Evolutionary conservation across 2,888 invertebrate species (phyloP).

Genomic region (Tortrix viridana): DNA sequence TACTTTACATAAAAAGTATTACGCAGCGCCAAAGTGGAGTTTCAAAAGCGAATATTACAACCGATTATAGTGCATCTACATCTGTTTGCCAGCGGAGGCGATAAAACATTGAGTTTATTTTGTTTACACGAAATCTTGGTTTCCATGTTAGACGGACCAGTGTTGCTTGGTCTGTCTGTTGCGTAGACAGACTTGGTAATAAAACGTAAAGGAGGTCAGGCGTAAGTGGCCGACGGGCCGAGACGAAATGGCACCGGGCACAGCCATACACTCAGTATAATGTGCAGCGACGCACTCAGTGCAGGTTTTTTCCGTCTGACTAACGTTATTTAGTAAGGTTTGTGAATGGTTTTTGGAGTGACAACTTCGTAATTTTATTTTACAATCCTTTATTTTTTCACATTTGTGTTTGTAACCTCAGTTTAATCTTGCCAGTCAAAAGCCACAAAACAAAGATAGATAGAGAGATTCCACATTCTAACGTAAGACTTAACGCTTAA

Average conservation of each 20-base stretch:
- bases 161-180: slow-evolving; percentile 25
- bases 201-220: slow-evolving; percentile 34
- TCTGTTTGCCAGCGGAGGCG: slow-evolving; percentile 35
- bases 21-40: slow-evolving; percentile 11
- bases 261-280: slow-evolving; percentile 26
- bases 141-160: slow-evolving; percentile 35
- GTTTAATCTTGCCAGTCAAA: too few species aligned
- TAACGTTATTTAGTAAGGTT: slow-evolving; percentile 23
- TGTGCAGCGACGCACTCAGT: slow-evolving; percentile 11
- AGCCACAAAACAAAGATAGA: too few species aligned
- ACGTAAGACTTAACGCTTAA: too few species aligned
- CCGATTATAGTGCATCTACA: slow-evolving; percentile 44
- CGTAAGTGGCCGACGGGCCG: slow-evolving; percentile 27
- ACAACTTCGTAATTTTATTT: not conserved
- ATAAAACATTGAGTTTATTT: slow-evolving; percentile 51
- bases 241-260: slow-evolving; percentile 46
- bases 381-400: not conserved
- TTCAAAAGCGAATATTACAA: slow-evolving; percentile 32
- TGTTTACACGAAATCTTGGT: slow-evolving; percentile 50
- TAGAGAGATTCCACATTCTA: too few species aligned
- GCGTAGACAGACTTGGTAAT: not conserved
- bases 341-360: not conserved
- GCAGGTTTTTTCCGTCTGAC: slow-evolving; percentile 28
- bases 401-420: too few species aligned
- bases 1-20: slow-evolving; percentile 1